Base-by-base conservation (phyloP, 2,797 vertebrate species). In the Botia kubotai region DNA sequence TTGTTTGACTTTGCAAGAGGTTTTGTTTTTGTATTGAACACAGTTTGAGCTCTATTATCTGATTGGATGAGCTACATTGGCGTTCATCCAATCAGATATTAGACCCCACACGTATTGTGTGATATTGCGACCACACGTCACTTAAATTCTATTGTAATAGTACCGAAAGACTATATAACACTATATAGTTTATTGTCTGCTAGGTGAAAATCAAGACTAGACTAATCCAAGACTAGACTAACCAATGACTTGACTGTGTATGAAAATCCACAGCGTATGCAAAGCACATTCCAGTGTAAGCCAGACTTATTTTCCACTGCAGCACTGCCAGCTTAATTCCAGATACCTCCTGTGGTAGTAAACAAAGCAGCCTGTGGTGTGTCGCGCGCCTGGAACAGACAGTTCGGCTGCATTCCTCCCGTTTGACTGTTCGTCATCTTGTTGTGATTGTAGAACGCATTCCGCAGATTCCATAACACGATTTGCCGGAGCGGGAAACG, bases 401-500 rank as follows among this genome's bases (percentile, higher is more conserved):
- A 52, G 63, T 48, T 70, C 13, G 11, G 11, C 36, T 26, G n/a
- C 68, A 72, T 81, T 77, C 69, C 79, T 53, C 13, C 36, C 33
- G 4, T 66, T 68, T 70, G 16, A 36, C 48, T 70, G 57, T 72
- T 80, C 63, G 73, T 69, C 68, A 68, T 67, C 36, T 50, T 82
- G 76, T 83, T 82, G 77, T 82, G 83, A 85, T 68, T 72, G 46
- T 55, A 77, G 65, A 57, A 36, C 76, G 55, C 63, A 76, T 74
- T 39, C 81, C 57, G 29, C 52, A 26, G 63, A 76, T 74, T 33
- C 81, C 69, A 26, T 83, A 82, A 83, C 72, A 50, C 68, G 78
- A 62, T 75, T 77, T 57, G 69, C 80, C 36, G 53, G 62, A 74
- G 62, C 16, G 19, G 62, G 62, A 50, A 74, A 58, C 7, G 12